Conservation (phyloP, 2,797 vertebrate genomes). For the Microtus californicus region DNA sequence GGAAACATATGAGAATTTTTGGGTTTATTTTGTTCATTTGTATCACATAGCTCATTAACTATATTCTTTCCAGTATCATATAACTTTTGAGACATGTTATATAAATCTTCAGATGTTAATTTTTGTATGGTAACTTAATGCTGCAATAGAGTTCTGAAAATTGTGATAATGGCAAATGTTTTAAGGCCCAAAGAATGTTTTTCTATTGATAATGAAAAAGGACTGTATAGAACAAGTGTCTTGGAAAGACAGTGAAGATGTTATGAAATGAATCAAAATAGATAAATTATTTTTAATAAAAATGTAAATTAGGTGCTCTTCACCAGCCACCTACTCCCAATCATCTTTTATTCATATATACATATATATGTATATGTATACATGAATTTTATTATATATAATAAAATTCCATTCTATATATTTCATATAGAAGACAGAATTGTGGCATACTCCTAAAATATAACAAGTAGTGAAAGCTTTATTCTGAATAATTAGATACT, state of each 20-base stretch:
- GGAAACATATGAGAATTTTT: constrained; percentile 71
- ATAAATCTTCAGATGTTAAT: constrained; percentile 66
- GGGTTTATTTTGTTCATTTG: constrained; percentile 34
- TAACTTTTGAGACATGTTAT: constrained; percentile 70
- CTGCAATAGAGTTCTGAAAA: constrained; percentile 59
- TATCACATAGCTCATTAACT: constrained; percentile 64
- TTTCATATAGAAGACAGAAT: constrained; percentile 27
- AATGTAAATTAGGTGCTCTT: constrained; percentile 57
- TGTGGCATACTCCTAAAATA: constrained; percentile 59
- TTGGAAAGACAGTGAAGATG: constrained; percentile 64
- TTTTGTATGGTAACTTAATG: constrained; percentile 72
- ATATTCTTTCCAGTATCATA: constrained; percentile 68
- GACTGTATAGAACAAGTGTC: constrained; percentile 67
- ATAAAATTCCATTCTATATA: background rate
- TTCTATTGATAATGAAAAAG: constrained; percentile 62
- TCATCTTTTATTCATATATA: constrained; percentile 38
- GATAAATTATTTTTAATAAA: constrained; percentile 78
- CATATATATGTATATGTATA: background rate
- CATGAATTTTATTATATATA: background rate
- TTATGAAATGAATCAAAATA: constrained; percentile 63
- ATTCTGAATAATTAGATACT: constrained; percentile 51
- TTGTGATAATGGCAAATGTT: constrained; percentile 68
- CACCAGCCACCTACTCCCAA: background rate
- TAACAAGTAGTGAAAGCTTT: constrained; percentile 57
- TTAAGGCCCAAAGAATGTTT: constrained; percentile 74